These are phyloP conservation scores for Scleropages formosus DNA, from an alignment of 2,797 vertebrate species.

Conservation along the genomic window DNA sequence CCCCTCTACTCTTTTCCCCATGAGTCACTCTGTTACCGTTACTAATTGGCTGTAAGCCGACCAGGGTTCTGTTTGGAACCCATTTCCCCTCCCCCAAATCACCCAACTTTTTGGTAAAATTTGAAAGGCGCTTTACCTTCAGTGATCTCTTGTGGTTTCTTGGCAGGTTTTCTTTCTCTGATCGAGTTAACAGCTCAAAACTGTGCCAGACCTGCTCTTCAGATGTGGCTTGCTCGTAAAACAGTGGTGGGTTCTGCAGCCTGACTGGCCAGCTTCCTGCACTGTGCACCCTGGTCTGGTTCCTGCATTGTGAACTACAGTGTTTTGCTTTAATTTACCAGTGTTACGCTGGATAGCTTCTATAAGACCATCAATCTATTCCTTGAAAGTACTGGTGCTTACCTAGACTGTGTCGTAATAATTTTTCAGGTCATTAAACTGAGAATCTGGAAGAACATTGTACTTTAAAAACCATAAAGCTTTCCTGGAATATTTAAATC, in stretches of 20 bases:
- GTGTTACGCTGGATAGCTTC: neutral
- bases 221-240: slow-evolving; percentile 56
- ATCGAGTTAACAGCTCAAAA: slow-evolving; percentile 52
- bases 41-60: slow-evolving; percentile 6
- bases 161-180: slow-evolving; percentile 49
- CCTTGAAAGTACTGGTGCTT: neutral
- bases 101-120: slow-evolving; percentile 53
- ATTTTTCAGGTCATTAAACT: slow-evolving; percentile 41
- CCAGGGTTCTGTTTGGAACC: slow-evolving; percentile 5
- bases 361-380: neutral
- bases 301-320: neutral
- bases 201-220: slow-evolving; percentile 51
- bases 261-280: slow-evolving; percentile 38
- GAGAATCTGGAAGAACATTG: neutral
- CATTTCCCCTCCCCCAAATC: neutral
- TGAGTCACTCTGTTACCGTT: slow-evolving; percentile 14
- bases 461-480: neutral
- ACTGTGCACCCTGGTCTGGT: neutral
- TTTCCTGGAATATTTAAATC: neutral
- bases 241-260: slow-evolving; percentile 52
- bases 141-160: slow-evolving; percentile 51
- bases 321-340: neutral
- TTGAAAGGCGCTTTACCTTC: slow-evolving; percentile 58
- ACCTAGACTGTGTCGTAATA: slow-evolving; percentile 41
- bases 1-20: too few species aligned